Base-by-base conservation (phyloP, 2,113 vertebrate species). In the Xiphias gladius region DNA sequence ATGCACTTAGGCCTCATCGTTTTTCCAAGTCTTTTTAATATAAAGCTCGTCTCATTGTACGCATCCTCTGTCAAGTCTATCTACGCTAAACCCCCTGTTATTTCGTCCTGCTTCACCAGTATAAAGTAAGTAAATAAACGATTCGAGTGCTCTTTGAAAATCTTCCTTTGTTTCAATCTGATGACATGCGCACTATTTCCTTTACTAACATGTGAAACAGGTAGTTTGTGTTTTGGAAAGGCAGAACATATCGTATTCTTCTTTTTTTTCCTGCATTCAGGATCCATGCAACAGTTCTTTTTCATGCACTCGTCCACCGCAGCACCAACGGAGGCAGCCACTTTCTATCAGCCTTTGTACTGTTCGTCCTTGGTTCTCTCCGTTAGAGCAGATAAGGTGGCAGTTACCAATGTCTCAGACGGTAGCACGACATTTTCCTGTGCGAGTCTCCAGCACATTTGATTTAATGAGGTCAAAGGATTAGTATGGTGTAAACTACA, bases 271-370 rank as follows among this genome's bases (percentile, higher is more conserved):
- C 64, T 79, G 58, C 76, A 62, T 66, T 64, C 55, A 57, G 64
- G 67, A 71, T 81, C 67, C 35, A 39, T 52, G 85, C 24, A 75
- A 32, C 75, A 58, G 58, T 59, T 83, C 28, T 73, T 75, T 79
- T 84, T 71, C 55, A 61, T 59, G 48, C 28, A 10, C 50, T 30
- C 16, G n/a, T 81, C 76, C 84, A 87, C 86, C 69, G 84, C 79
- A 82, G 84, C 78, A 81, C 71, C 74, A 77, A 76, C 58, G 86
- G 30, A 66, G 61, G 66, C 82, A 65, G 73, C 64, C 57, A 19
- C 82, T 82, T 83, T 94, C 84, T 80, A 63, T 79, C 86, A 63
- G 76, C 72, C 67, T 91, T 91, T 93, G 91, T 88, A 20, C 76
- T 68, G 67, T 70, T 70, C 82, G 90, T 90, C 90, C 91, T 92